phyloP scores from a whole-genome alignment of 2,797 vertebrate genomes.

The Poecilia wingei region DNA sequence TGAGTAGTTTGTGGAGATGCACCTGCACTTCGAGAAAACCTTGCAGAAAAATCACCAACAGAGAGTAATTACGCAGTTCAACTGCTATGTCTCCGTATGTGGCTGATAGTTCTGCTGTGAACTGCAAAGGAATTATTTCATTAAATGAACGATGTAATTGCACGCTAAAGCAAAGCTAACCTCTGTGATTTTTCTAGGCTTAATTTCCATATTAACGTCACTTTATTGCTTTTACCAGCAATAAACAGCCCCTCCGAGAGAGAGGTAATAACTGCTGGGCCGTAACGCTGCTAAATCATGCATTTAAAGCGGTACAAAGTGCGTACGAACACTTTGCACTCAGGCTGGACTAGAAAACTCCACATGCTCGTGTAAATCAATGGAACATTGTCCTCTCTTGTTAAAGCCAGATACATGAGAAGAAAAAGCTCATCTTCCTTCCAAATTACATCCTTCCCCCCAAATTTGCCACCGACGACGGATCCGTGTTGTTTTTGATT shows the following conservation, averaged over 20 bases:
- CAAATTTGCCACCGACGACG: constrained; percentile 47
- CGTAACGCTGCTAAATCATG: constrained; percentile 66
- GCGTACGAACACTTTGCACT: constrained; percentile 39
- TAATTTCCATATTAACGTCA: constrained; percentile 72
- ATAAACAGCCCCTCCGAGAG: constrained; percentile 65
- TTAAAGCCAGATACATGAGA: constrained; percentile 11
- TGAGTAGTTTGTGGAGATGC: neutral
- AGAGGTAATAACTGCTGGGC: constrained; percentile 65
- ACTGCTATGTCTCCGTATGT: constrained; percentile 21
- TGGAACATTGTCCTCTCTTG: constrained; percentile 18
- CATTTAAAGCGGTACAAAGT: constrained; percentile 58
- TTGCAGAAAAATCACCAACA: neutral
- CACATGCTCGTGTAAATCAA: constrained; percentile 43
- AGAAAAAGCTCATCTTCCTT: constrained; percentile 34
- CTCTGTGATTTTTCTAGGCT: constrained; percentile 66
- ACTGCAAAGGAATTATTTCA: constrained; percentile 60
- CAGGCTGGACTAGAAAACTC: constrained; percentile 32
- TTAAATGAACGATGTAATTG: constrained; percentile 49
- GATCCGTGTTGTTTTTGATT: constrained; percentile 57
- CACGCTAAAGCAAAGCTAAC: constrained; percentile 60
- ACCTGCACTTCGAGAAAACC: neutral
- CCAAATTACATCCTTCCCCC: constrained; percentile 43
- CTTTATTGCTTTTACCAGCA: constrained; percentile 74
- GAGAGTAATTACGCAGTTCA: constrained; percentile 10
- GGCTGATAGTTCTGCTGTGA: constrained; percentile 45